phyloP scores from a whole-genome alignment of 2,113 vertebrate genomes.

The Agapornis roseicollis region DNA sequence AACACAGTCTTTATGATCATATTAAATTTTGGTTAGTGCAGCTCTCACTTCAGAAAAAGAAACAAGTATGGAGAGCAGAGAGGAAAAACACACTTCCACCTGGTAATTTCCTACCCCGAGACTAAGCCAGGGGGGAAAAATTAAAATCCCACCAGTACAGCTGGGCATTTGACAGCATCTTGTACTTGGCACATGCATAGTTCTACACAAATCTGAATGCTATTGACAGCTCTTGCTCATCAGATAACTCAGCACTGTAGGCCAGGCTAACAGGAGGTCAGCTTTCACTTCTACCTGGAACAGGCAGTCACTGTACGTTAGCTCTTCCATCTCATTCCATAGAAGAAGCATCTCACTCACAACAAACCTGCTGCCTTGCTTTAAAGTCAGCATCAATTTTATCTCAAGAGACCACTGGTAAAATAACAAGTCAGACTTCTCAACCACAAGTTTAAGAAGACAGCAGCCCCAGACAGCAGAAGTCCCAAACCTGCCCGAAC shows the following conservation, averaged over 20 bases:
- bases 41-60: background rate
- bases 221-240: background rate
- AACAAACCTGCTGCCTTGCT: background rate
- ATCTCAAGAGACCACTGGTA: background rate
- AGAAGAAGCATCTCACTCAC: background rate
- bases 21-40: background rate
- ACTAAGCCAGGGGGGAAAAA: fast-evolving
- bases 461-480: background rate
- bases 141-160: fast-evolving
- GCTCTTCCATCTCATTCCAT: background rate
- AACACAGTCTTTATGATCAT: background rate
- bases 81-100: background rate
- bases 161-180: background rate
- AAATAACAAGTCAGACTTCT: background rate
- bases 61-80: background rate
- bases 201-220: background rate
- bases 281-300: background rate
- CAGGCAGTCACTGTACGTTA: fast-evolving
- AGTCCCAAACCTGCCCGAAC: background rate
- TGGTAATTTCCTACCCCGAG: background rate
- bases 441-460: background rate
- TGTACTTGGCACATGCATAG: background rate
- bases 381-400: background rate
- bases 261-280: background rate
- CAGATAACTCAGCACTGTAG: background rate